A percentile compares a stretch with the other conserved stretches of the same genome.
These are phyloP conservation scores for Pluvianellus socialis DNA, from an alignment of 2,113 vertebrate genomes.

Conservation along the genomic window DNA sequence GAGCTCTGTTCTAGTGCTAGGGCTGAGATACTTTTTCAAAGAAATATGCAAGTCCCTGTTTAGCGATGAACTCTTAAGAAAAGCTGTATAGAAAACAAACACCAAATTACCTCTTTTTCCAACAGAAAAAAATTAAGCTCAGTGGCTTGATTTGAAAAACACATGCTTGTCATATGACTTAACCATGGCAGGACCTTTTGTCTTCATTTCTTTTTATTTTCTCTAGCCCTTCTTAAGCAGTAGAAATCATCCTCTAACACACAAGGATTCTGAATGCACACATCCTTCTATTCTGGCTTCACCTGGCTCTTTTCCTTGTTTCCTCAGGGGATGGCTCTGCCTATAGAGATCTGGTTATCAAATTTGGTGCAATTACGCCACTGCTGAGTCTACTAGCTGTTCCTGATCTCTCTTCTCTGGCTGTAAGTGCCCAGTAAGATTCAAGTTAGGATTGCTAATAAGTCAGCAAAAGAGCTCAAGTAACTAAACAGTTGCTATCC, in stretches of 20 bases:
- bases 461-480: not conserved
- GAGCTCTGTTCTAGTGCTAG: not conserved
- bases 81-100: not conserved
- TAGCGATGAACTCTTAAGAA: not conserved
- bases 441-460: not conserved
- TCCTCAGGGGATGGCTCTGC: conserved; percentile 86
- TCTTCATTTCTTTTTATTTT: not conserved
- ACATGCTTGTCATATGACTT: not conserved
- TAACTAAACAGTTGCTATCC: not conserved
- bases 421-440: conserved; percentile 77
- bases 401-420: conserved; percentile 82
- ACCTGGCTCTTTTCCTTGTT: not conserved
- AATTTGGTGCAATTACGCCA: conserved; percentile 83
- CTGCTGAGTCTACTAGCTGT: conserved; percentile 82
- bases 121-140: not conserved
- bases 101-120: not conserved
- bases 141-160: not conserved
- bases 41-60: not conserved
- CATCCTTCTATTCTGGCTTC: not conserved
- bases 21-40: not conserved
- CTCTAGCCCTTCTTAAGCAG: not conserved
- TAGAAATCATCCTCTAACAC: not conserved
- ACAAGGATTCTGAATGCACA: not conserved
- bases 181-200: not conserved
- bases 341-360: conserved; percentile 90